Evolutionary conservation across 2,888 invertebrate genomes (phyloP).

Genomic region (Venusia cambrica): DNA sequence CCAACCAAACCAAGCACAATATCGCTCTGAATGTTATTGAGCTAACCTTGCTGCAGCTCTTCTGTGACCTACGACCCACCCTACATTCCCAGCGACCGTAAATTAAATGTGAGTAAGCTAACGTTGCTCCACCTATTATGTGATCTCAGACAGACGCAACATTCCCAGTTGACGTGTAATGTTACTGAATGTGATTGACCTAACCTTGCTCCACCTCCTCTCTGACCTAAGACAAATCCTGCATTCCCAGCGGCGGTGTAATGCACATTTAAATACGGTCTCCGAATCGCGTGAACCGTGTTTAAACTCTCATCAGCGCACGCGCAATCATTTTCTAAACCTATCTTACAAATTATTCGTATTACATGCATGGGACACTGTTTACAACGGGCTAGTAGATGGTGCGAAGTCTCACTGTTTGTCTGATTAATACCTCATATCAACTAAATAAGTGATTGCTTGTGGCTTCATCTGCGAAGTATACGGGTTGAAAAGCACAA

Average conservation of each 20-base stretch:
- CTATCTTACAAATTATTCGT: conserved; percentile 10
- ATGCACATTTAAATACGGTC: conserved; percentile 8
- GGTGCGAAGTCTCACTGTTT: background rate
- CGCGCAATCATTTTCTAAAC: conserved; percentile 3
- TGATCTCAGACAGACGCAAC: no score
- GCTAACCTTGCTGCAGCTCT: no score
- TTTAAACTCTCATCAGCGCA: conserved; percentile 15
- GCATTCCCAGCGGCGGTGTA: conserved; percentile 6
- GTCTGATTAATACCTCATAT: conserved; percentile 1
- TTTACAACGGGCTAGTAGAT: conserved; percentile 1
- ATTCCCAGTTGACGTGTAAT: no score
- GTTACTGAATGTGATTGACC: background rate
- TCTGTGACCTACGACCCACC: no score
- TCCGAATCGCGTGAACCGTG: conserved; percentile 1
- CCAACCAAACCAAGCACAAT: no score
- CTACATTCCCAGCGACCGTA: no score
- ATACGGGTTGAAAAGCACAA: no score
- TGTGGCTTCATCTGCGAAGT: no score
- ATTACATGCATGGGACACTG: conserved; percentile 5
- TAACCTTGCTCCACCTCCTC: background rate
- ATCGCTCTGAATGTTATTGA: no score
- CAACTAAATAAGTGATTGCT: no score
- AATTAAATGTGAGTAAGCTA: no score
- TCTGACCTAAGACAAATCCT: conserved; percentile 1
- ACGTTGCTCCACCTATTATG: no score